Percentiles rank a stretch among this genome's conserved stretches.
Evolutionary conservation across 2,797 vertebrate genomes (phyloP).

Genomic region (Urophycis tenuis): DNA sequence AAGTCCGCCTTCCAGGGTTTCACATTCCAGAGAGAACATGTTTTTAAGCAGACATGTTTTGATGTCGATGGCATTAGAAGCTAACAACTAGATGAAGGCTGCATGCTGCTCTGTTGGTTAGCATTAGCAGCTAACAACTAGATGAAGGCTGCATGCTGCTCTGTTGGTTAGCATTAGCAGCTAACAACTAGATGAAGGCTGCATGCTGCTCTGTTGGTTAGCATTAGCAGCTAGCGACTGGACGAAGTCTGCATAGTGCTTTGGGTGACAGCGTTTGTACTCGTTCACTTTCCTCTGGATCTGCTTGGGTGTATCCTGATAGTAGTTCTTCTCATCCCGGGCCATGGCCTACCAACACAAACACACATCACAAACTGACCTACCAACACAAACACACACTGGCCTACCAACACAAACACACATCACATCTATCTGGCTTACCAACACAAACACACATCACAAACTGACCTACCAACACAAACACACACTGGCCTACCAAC

Average conservation of each 20-base stretch:
- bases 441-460: too few relatives aligned
- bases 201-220: conserved; percentile 76
- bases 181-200: conserved; percentile 56
- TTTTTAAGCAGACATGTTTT: background rate
- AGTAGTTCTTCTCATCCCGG: conserved; percentile 92
- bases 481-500: too few relatives aligned
- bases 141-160: conserved; percentile 72
- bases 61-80: background rate
- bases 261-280: conserved; percentile 79
- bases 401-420: too few relatives aligned
- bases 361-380: background rate
- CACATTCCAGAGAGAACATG: background rate
- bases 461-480: too few relatives aligned
- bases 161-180: conserved; percentile 79
- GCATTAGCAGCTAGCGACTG: conserved; percentile 68
- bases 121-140: conserved; percentile 68
- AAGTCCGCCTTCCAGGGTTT: background rate
- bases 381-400: too few relatives aligned
- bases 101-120: conserved; percentile 73
- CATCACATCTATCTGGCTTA: too few relatives aligned
- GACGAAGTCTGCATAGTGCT: conserved; percentile 72
- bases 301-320: conserved; percentile 94
- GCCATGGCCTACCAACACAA: conserved; percentile 81
- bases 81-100: conserved; percentile 57
- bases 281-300: conserved; percentile 84